Percentiles rank a stretch among this genome's conserved stretches.
phyloP scores from a whole-genome alignment of 1,140 invertebrate genomes.

The Zophobas atratus region DNA sequence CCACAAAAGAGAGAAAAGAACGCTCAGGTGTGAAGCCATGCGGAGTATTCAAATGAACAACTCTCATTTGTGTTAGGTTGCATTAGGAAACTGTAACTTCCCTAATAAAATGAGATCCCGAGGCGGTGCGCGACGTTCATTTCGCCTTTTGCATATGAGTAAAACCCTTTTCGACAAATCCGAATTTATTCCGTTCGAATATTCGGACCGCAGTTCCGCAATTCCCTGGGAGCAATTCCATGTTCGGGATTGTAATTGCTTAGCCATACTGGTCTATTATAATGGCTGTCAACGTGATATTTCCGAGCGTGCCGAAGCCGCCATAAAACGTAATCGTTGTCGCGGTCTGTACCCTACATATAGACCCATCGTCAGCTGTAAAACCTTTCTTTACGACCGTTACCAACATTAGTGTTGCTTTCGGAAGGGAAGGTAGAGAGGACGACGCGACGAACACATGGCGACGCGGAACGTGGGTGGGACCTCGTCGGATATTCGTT shows the following conservation, averaged over 20 bases:
- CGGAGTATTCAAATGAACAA: background rate
- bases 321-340: slow-evolving; percentile 45
- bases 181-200: slow-evolving; percentile 4
- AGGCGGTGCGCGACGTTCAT: background rate
- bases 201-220: slow-evolving; percentile 3
- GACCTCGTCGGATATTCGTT: no score
- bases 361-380: slow-evolving; percentile 17
- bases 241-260: slow-evolving; percentile 37
- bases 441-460: background rate
- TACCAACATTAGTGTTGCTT: slow-evolving; percentile 6
- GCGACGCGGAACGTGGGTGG: no score
- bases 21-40: background rate
- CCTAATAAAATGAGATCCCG: background rate
- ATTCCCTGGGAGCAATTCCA: slow-evolving; percentile 20
- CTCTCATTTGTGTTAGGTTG: background rate
- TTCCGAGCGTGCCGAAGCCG: slow-evolving; percentile 26
- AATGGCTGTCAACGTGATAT: slow-evolving; percentile 43
- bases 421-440: background rate
- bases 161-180: slow-evolving; percentile 8
- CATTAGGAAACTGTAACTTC: background rate
- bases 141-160: background rate
- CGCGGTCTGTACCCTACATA: slow-evolving; percentile 12
- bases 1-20: background rate
- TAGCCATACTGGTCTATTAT: slow-evolving; percentile 27
- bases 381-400: slow-evolving; percentile 31